Evolutionary conservation across 2,888 invertebrate species (phyloP), one percentile per base, ranked within the genome.

Genomic region (Pecten maximus): DNA sequence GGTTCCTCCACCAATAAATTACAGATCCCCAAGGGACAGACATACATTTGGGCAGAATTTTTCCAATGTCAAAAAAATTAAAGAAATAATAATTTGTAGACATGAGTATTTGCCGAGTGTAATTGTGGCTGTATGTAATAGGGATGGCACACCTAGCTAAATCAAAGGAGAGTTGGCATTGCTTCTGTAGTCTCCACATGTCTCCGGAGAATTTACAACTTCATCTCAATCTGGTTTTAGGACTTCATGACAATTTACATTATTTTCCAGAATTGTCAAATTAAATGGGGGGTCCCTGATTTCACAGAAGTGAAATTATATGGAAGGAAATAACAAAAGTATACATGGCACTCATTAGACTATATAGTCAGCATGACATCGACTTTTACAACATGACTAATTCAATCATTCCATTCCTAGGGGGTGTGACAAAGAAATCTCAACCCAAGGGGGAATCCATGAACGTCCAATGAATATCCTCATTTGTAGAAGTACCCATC

Each of bases 11-110:
- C 2, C 35, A 28, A 35, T 74, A 35, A 74, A 4, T 74, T 35
- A 74, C 6, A 74, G 23, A 54, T 54, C 2, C 74, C 74, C 74
- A 35, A 6, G 8, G 74, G 74, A 74, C 23, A 35, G 74, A 74
- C 74, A 74, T 74, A 35, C 74, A 28, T 74, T 10, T 74, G 3
- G 28, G 74, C 4, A 28, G 12, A 74, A 23, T 15, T 74, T 74
- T 74, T 74, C 35, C 74, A 74, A 12, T 3, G 19, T 12, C 8
- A 1, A 0, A 10, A 35, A 10, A 74, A 74, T 74, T 74, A 74
- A 74, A 74, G 28, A 28, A 74, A 35, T 74, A 74, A 35, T 74
- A 74, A 74, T 74, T 54, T 28, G 74, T 74, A 74, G 74, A 74
- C 74, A 74, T 6, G 15, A 74, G 74, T 35, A 74, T 74, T 35